phyloP scores from a whole-genome alignment of 2,113 vertebrate species.

The Hippocampus barbouri region DNA sequence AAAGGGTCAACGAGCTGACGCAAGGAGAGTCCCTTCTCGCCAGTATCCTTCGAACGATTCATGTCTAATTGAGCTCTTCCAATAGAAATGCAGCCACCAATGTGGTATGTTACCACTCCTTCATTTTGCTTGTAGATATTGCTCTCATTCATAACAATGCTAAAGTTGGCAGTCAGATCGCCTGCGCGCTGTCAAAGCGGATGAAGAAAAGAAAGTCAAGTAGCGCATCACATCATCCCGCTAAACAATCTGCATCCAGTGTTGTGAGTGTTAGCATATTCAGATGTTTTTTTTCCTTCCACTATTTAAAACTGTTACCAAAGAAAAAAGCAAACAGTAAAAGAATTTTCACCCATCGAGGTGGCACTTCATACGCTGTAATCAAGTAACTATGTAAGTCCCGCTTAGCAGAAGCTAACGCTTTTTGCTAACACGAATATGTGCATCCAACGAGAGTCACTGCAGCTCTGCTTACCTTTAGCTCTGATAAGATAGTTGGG shows the following conservation, averaged over 20 bases:
- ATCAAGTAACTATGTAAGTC: no score
- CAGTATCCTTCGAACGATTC: constrained; percentile 78
- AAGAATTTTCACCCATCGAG: no score
- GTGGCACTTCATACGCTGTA: no score
- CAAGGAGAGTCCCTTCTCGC: constrained; percentile 79
- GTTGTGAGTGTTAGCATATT: constrained; percentile 52
- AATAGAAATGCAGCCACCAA: neutral
- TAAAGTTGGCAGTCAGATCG: constrained; percentile 82
- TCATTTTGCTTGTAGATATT: constrained; percentile 70
- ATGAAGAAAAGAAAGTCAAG: constrained; percentile 30
- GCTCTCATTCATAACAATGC: constrained; percentile 87
- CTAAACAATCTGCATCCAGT: constrained; percentile 29
- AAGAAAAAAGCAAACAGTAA: no score
- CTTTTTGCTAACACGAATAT: no score
- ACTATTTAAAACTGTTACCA: neutral
- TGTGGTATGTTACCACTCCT: neutral
- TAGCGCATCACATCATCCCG: constrained; percentile 12
- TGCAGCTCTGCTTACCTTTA: no score
- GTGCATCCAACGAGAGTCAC: no score
- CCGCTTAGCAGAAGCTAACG: no score
- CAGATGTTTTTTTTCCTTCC: neutral
- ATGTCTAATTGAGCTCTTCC: neutral
- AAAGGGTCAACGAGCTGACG: constrained; percentile 77
- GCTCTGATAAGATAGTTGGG: no score
- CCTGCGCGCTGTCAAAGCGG: constrained; percentile 74